Base-by-base conservation (phyloP, 2,113 vertebrate species). In the Brienomyrus brachyistius region DNA sequence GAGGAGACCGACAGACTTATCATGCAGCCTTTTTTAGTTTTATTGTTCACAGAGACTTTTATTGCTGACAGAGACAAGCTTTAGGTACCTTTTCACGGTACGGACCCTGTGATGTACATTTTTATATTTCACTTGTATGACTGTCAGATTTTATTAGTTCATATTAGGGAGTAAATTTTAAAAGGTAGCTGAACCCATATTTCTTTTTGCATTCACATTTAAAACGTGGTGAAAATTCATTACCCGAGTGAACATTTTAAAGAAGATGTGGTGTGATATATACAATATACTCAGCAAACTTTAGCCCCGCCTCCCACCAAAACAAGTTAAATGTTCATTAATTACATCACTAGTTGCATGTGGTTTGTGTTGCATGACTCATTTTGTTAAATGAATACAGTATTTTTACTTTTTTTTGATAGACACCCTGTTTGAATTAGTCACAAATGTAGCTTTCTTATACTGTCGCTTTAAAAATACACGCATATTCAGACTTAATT, bases 261-360 rank as follows among this genome's bases (percentile, higher is more conserved):
- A 87, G 91, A 84, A 93, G 92, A 92, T 88, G 85, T 84, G 45
- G 19, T 54, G 5, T 15, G 56, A 17, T 54, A 17, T 51, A 3
- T 35, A 50, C 13, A 40, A 19, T 43, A 43, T 66, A 87, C 66
- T 91, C 89, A 89, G 83, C 88, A 56, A 90, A 90, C 51, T 52
- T 47, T 35, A 43, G 21, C 27, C n/a, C 47, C 45, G 8, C 15
- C 85, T 47, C 40, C 43, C 10, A 84, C 45, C 47, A 31, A 54
- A 54, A 54, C 27, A 87, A 93, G 95, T 96, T 96, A 96, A 93
- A 95, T 94, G 93, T 89, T 91, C 92, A 95, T 96, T 95, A 94
- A 95, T 95, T 94, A 94, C 95, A 95, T 96, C 95, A 95, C 94
- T 92, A 94, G 94, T 95, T 95, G 94, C 95, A 96, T 94, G 92